A percentile compares a stretch with the other conserved stretches of the same genome.
phyloP scores from a whole-genome alignment of 1,140 invertebrate genomes.

The Nephotettix cincticeps region DNA sequence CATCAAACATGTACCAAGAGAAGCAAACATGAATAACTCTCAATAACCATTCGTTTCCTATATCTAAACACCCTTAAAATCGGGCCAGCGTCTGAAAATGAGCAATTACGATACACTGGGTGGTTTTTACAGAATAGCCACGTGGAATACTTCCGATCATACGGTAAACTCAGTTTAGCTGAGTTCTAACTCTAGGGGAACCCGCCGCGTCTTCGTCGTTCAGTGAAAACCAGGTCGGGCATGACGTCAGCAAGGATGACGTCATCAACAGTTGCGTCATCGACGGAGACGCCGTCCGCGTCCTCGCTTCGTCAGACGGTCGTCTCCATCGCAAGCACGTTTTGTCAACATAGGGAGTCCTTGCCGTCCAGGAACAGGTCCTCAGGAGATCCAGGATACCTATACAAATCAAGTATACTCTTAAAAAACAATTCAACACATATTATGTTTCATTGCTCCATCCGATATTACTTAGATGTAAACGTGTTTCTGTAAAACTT shows the following conservation, averaged over 20 bases:
- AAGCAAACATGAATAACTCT: too few relatives aligned
- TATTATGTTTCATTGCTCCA: too few relatives aligned
- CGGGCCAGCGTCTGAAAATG: too few relatives aligned
- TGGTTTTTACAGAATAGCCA: too few relatives aligned
- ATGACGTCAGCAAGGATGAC: not conserved
- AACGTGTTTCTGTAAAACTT: too few relatives aligned
- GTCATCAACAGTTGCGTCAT: not conserved
- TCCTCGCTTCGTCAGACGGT: slow-evolving; percentile 52
- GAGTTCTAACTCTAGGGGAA: slow-evolving; percentile 2
- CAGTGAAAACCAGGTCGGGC: slow-evolving; percentile 2
- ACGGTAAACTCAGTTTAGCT: not conserved
- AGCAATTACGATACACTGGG: not conserved
- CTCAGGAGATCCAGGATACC: slow-evolving; percentile 41
- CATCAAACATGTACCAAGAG: too few relatives aligned
- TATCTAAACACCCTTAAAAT: too few relatives aligned
- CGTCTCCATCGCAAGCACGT: slow-evolving; percentile 61
- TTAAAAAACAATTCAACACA: too few relatives aligned
- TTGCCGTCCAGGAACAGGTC: slow-evolving; percentile 65
- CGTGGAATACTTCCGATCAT: not conserved
- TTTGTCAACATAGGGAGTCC: slow-evolving; percentile 72
- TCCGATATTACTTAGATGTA: too few relatives aligned
- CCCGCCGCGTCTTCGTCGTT: not conserved
- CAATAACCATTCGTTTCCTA: too few relatives aligned
- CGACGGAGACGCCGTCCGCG: slow-evolving; percentile 7
- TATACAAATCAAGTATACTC: slow-evolving; percentile 26